Conservation (phyloP, 1,140 invertebrate genomes). For the Panagrolaimus sp. region DNA sequence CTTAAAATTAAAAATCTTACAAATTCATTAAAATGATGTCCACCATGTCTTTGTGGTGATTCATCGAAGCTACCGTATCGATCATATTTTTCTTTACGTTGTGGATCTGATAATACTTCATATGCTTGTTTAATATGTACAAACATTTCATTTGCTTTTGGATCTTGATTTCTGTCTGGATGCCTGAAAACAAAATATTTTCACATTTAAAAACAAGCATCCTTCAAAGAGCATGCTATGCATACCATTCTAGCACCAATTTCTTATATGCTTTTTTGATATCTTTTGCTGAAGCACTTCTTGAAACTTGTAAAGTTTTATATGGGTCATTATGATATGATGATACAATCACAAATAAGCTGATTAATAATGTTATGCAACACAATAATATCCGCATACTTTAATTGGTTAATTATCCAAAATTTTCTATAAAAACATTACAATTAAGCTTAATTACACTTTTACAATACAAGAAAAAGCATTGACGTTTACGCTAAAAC, state of each 20-base stretch:
- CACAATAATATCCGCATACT: not conserved
- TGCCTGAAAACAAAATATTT: constrained; percentile 46
- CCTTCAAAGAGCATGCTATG: too few relatives aligned
- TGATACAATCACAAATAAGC: not conserved
- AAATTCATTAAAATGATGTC: constrained; percentile 33
- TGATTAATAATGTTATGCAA: not conserved
- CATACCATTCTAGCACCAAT: constrained; percentile 50
- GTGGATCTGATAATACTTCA: constrained; percentile 46
- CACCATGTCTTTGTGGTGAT: not conserved
- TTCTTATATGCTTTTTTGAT: constrained; percentile 56
- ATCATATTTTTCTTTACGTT: constrained; percentile 47
- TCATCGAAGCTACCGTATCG: constrained; percentile 34
- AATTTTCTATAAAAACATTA: too few relatives aligned
- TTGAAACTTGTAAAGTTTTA: constrained; percentile 36
- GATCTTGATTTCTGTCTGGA: constrained; percentile 50
- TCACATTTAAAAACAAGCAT: too few relatives aligned
- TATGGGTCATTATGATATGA: constrained; percentile 30
- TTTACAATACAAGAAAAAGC: too few relatives aligned
- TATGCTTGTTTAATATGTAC: constrained; percentile 51
- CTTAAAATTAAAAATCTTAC: constrained; percentile 21
- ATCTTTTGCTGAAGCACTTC: constrained; percentile 35
- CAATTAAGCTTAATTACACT: too few relatives aligned
- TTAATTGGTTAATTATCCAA: not conserved
- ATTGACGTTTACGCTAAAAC: too few relatives aligned
- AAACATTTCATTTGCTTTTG: constrained; percentile 47